Evolutionary conservation across 1,140 invertebrate species (phyloP), one percentile per base, ranked within the genome.

Genomic region (Steinernema feltiae): DNA sequence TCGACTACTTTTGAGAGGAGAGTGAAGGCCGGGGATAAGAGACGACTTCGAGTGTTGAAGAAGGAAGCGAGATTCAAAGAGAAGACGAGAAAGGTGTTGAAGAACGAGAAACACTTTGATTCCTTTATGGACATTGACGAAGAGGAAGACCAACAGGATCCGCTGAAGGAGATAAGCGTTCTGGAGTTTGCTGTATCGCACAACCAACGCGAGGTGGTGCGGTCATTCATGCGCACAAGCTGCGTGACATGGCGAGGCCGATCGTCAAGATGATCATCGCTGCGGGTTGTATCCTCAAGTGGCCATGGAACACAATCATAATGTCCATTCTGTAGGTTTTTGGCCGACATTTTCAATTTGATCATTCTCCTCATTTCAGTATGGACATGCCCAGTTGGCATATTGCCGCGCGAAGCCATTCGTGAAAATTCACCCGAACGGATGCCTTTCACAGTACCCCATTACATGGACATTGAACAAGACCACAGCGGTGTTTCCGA

Each of bases 41-140:
- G 46, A 72, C 78, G 78, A 24, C 31, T 79, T 27, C 73, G 69
- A 27, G 78, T 74, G 48, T 69, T 79, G 78, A 79, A 79, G 32
- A 41, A 70, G 24, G 48, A 70, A 17, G 76, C 76, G n/a, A 76
- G 70, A 69, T 73, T 73, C 72, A 1, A 31, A 17, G 78, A 79
- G 24, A 71, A 77, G 29, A 46, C 27, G 30, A 31, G 69, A 24
- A 79, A 79, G 41, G 77, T 79, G 12, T 48, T 79, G 7, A 69
- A 72, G 30, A 70, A 72, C 7, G 78, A 79, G n/a, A 75, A 79
- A 32, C 78, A 79, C 32, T 79, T 76, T 63, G 78, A 79, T 32
- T 71, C 46, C 29, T 76, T 76, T 48, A 74, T 79, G 0, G 77
- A 78, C 69, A 77, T 73, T 12, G 31, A 21, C 69, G 78, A 79